These are phyloP conservation scores for Agonopterix subpropinquella DNA, from an alignment of 2,888 invertebrate genomes.

Conservation along the genomic window DNA sequence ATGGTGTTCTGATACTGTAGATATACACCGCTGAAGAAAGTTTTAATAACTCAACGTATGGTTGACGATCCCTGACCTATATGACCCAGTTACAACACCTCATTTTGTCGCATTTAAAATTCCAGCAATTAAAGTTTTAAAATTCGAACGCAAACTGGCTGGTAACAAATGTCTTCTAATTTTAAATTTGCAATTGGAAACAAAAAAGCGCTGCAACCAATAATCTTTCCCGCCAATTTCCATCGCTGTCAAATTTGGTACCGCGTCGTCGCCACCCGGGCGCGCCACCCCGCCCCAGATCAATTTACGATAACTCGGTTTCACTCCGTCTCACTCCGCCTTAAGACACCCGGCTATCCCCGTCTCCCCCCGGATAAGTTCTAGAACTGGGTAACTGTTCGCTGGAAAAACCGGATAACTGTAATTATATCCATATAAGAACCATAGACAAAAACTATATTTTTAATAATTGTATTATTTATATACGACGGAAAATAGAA, in stretches of 20 bases:
- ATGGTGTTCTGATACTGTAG: too few relatives aligned
- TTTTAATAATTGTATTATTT: too few relatives aligned
- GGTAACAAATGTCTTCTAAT: conserved; percentile 18
- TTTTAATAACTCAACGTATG: conserved; percentile 9
- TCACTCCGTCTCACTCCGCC: conserved; percentile 69
- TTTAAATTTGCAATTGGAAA: conserved; percentile 30
- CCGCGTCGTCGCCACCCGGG: conserved; percentile 40
- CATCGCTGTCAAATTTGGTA: conserved; percentile 74
- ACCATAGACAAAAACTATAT: too few relatives aligned
- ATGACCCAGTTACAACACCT: conserved; percentile 32
- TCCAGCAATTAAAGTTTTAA: conserved; percentile 13
- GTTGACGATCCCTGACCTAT: conserved; percentile 44
- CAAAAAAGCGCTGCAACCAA: conserved; percentile 48
- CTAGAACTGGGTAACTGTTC: conserved; percentile 55
- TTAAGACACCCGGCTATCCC: conserved; percentile 63
- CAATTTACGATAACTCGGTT: conserved; percentile 73
- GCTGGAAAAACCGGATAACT: conserved; percentile 39
- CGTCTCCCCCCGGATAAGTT: conserved; percentile 65
- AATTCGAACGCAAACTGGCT: conserved; percentile 6
- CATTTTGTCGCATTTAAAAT: conserved; percentile 20
- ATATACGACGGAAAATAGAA: too few relatives aligned
- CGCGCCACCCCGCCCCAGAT: conserved; percentile 57
- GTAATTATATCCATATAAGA: not conserved
- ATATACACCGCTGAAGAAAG: too few relatives aligned
- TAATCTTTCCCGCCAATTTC: conserved; percentile 75